A percentile compares a stretch with the other conserved stretches of the same genome.
Conservation (phyloP, 2,888 invertebrate genomes). For the Galeopsomyia nigrocyanea region DNA sequence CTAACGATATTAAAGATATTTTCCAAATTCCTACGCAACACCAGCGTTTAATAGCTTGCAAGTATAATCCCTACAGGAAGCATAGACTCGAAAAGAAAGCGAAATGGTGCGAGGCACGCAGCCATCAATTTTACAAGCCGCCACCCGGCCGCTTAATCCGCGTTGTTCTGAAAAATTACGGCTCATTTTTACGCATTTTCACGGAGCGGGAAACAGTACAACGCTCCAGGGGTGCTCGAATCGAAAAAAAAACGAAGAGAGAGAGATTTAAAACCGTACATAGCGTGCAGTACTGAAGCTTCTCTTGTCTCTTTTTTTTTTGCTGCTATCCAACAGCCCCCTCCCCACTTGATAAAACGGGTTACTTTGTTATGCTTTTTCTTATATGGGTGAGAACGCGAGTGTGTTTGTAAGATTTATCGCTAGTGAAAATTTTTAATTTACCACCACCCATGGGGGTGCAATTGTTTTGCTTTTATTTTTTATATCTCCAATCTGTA, state of each 20-base stretch:
- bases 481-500: background rate
- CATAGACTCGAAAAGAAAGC: background rate
- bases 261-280: constrained; percentile 38
- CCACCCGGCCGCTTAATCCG: constrained; percentile 27
- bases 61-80: no score
- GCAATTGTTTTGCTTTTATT: constrained; percentile 1
- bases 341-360: constrained; percentile 34
- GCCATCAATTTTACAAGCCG: constrained; percentile 23
- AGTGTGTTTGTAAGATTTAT: constrained; percentile 19
- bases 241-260: constrained; percentile 18
- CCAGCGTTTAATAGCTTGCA: no score
- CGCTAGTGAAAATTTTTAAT: constrained; percentile 37
- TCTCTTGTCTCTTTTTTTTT: constrained; percentile 20
- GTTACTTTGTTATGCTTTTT: constrained; percentile 44
- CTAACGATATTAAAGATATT: no score
- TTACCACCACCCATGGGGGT: constrained; percentile 8
- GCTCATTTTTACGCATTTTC: constrained; percentile 47
- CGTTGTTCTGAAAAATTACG: constrained; percentile 40
- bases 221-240: constrained; percentile 3
- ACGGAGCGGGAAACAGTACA: background rate
- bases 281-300: no score
- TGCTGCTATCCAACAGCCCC: background rate
- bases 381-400: constrained; percentile 7
- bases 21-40: no score
- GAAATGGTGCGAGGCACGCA: background rate